A percentile compares a stretch with the other conserved stretches of the same genome.
These are phyloP conservation scores for Darevskia nairensis DNA, from an alignment of 2,797 vertebrate species.

Conservation along the genomic window DNA sequence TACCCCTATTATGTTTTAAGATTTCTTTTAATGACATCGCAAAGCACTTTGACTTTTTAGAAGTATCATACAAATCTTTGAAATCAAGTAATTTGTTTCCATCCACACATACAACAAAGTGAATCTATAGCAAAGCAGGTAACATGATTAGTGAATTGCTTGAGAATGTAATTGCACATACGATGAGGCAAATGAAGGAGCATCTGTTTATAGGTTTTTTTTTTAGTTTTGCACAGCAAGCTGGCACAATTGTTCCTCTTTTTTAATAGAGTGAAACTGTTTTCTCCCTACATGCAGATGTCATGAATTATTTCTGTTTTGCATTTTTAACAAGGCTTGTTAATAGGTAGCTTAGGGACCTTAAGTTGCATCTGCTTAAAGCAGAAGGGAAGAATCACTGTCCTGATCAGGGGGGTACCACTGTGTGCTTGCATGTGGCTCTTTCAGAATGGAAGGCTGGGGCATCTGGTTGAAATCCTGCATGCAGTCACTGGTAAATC, in stretches of 20 bases:
- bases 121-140: neutral
- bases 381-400: neutral
- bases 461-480: neutral
- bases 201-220: neutral
- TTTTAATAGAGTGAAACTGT: neutral
- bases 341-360: constrained; percentile 18
- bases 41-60: neutral
- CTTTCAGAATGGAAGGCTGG: neutral
- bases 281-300: constrained; percentile 20
- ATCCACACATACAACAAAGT: neutral
- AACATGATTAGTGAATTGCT: neutral
- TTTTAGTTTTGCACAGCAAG: neutral
- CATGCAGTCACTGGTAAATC: neutral
- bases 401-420: neutral
- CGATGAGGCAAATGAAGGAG: neutral
- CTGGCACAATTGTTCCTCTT: neutral
- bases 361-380: constrained; percentile 4
- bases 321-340: constrained; percentile 15
- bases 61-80: neutral
- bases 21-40: neutral
- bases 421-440: neutral
- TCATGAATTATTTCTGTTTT: constrained; percentile 6
- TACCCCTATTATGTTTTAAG: neutral
- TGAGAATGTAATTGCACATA: neutral
- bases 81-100: neutral